A percentile compares a stretch with the other conserved stretches of the same genome.
Conservation (phyloP, 2,888 invertebrate genomes). For the Yponomeuta cagnagella region DNA sequence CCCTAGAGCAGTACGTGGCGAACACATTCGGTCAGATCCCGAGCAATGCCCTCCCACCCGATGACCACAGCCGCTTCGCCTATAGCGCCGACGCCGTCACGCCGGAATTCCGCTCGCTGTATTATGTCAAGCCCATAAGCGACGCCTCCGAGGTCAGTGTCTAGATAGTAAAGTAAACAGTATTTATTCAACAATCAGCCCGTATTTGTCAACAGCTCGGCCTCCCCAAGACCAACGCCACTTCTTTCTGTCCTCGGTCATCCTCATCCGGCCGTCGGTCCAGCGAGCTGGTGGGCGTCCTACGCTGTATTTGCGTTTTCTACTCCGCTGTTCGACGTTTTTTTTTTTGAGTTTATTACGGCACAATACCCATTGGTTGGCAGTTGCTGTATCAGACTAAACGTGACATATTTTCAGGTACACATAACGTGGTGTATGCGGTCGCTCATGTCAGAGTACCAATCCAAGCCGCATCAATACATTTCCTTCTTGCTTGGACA, state of each 20-base stretch:
- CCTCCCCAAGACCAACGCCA: too few species aligned
- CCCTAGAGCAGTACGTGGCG: slow-evolving; percentile 79
- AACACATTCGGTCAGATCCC: slow-evolving; percentile 82
- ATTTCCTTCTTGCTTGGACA: slow-evolving; percentile 88
- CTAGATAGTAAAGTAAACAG: neutral
- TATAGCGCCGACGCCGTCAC: slow-evolving; percentile 71
- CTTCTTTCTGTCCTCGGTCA: too few species aligned
- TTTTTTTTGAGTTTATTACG: too few species aligned
- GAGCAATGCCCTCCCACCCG: slow-evolving; percentile 77
- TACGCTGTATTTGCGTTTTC: too few species aligned
- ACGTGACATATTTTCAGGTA: slow-evolving; percentile 34
- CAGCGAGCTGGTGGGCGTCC: too few species aligned
- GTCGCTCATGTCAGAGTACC: slow-evolving; percentile 76
- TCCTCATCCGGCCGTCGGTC: too few species aligned
- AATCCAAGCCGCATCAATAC: slow-evolving; percentile 85
- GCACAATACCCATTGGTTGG: too few species aligned
- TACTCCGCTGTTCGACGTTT: too few species aligned
- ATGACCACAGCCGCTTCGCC: slow-evolving; percentile 74
- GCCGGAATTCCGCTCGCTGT: slow-evolving; percentile 79
- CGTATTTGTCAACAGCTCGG: too few species aligned
- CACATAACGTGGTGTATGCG: slow-evolving; percentile 67
- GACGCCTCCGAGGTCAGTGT: slow-evolving; percentile 79
- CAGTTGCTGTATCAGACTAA: too few species aligned
- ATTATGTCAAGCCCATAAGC: slow-evolving; percentile 84
- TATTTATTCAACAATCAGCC: too few species aligned